Percentiles rank a stretch among this genome's conserved stretches.
Evolutionary conservation across 2,888 invertebrate genomes (phyloP).

Genomic region (Nymphalis polychloros): DNA sequence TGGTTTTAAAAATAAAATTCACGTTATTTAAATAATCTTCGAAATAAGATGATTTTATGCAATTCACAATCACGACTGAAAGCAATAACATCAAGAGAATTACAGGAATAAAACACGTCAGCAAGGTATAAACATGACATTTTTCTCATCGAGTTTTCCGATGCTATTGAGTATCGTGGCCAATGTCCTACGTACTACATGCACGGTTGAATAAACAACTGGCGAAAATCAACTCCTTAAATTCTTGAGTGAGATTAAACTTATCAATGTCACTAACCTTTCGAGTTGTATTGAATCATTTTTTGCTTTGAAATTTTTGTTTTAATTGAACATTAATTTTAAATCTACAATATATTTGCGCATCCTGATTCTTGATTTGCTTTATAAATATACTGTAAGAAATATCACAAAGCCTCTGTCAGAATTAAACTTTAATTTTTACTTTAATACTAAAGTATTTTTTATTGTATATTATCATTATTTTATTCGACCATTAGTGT

Average conservation of each 20-base stretch:
- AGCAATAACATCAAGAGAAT: slow-evolving; percentile 1
- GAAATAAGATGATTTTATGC: neutral
- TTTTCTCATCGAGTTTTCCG: slow-evolving; percentile 6
- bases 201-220: slow-evolving; percentile 29
- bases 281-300: slow-evolving; percentile 13
- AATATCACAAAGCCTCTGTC: neutral
- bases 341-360: too few species aligned
- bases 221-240: slow-evolving; percentile 29
- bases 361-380: too few species aligned
- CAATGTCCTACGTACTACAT: slow-evolving; percentile 23
- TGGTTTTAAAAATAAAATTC: too few species aligned
- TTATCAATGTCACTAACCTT: slow-evolving; percentile 32
- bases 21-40: too few species aligned
- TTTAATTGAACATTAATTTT: slow-evolving; percentile 18
- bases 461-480: too few species aligned
- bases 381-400: too few species aligned
- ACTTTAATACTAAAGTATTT: neutral
- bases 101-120: neutral
- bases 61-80: neutral
- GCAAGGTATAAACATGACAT: slow-evolving; percentile 5
- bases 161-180: slow-evolving; percentile 20
- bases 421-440: neutral
- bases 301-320: slow-evolving; percentile 2
- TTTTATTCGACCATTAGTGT: neutral
- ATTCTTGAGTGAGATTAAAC: slow-evolving; percentile 27